Evolutionary conservation across 2,113 vertebrate species (phyloP), one percentile per base, ranked within the genome.

Genomic region (Scomber colias): DNA sequence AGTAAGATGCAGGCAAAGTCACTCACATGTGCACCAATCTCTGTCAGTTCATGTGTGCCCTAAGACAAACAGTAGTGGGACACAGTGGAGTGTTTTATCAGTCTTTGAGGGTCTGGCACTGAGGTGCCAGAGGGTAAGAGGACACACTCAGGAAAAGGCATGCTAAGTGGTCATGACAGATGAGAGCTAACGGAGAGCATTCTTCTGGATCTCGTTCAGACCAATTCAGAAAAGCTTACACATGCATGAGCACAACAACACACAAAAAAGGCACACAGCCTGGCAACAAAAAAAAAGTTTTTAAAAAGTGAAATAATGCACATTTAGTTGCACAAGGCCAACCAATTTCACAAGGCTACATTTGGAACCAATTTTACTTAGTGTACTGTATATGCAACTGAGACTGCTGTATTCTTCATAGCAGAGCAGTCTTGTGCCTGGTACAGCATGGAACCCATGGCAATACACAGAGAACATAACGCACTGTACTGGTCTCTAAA

Each of bases 81-180:
- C 71, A 76, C 49, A 16, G 54, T 54, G 21, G 27, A 61, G 48
- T 11, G 63, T 65, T 69, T 79, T 75, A 68, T 84, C 69, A 51
- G 59, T 71, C 46, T 68, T 16, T 15, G 21, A 77, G 50, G 55
- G 73, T 12, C 59, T 55, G 60, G 56, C 70, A 66, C 30, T 31
- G 27, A 68, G 19, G 54, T 69, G 19, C 55, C 66, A 49, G 48
- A 62, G 59, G 46, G 60, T 64, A 17, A 55, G 13, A 16, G 70
- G 69, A 40, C 70, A 53, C 53, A 60, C 70, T 59, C 57, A 55
- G 57, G 70, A 60, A 44, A 16, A 81, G 61, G 63, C 68, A 76
- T 71, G 59, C 57, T 75, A 88, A 84, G 82, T 73, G 83, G 53
- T 61, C n/a, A 24, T 77, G 67, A 81, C 63, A 49, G 60, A 85